Evolutionary conservation across 2,113 vertebrate genomes (phyloP), one percentile per base, ranked within the genome.

Genomic region (Rhynchopsitta pachyrhyncha): DNA sequence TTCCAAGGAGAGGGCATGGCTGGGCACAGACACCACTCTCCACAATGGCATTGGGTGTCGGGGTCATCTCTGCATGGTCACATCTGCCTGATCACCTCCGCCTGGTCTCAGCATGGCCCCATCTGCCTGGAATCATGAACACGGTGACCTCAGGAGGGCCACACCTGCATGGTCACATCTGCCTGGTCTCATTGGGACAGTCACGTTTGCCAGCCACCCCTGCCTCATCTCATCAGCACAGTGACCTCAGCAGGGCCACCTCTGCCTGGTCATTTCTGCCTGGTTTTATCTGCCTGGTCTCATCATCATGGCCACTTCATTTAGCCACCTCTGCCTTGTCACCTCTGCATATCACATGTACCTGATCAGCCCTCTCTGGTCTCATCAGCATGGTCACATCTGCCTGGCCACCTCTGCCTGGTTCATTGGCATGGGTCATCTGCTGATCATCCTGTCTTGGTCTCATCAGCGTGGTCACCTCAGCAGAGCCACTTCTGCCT

Each of bases 1-100:
- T 90, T 42, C 9, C 1, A 4, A 23, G 46, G 15, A 37, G 12
- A 69, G 29, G 15, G 8, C 5, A 24, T 24, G 18, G 39, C 29
- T 14, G 37, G 62, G 28, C 60, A 7, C 35, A 18, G 66, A 46
- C 1, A 0, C 52, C 3, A 2, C 42, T 49, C 23, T 59, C 10
- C 57, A 4, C 20, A 2, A 0, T 3, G 35, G 13, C 7, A 23
- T 7, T 35, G 50, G 16, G 29, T 17, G 11, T 31, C 1, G 2
- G 22, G 63, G 25, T 75, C 49, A 41, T 25, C 10, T 49, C 49
- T 27, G 53, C 37, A 15, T 10, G 13, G 18, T 49, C 20, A 47
- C 44, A 28, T 75, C 24, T 57, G 55, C 31, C 55, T 57, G 31
- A 33, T 33, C 55, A 37, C 42, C 25, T 74, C 53, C 27, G 25